Conservation (phyloP, 1,140 invertebrate genomes). For the Lordiphosa stackelbergi region DNA sequence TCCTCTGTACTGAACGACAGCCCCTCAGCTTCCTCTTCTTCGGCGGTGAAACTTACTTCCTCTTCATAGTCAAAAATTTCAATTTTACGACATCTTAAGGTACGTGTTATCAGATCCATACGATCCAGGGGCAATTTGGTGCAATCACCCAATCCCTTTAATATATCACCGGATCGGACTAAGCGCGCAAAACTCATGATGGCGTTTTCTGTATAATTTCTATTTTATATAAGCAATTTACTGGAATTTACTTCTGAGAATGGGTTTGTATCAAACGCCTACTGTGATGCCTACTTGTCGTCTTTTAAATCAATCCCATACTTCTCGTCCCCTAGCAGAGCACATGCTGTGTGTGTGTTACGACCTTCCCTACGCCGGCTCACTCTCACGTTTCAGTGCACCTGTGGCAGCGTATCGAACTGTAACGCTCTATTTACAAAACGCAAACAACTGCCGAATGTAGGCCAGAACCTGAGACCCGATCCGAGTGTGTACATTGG, state of each 20-base stretch:
- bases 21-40: constrained; percentile 24
- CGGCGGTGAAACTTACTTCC: constrained; percentile 35
- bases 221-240: neutral
- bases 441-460: constrained; percentile 23
- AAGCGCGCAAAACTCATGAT: neutral
- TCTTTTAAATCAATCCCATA: too few relatives aligned
- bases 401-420: constrained; percentile 45
- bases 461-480: constrained; percentile 8
- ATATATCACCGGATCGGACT: neutral
- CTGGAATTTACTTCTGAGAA: constrained; percentile 1
- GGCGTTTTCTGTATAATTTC: too few relatives aligned
- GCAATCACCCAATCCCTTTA: constrained; percentile 21
- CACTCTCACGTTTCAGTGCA: constrained; percentile 52
- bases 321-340: too few relatives aligned
- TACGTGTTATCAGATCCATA: constrained; percentile 38
- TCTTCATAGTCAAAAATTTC: constrained; percentile 50
- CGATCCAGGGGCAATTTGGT: constrained; percentile 18
- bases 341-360: too few relatives aligned
- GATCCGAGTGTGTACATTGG: constrained; percentile 8
- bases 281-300: too few relatives aligned
- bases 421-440: constrained; percentile 27
- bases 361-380: too few relatives aligned
- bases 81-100: constrained; percentile 18
- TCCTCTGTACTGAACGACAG: neutral
- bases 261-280: too few relatives aligned